Base-by-base conservation (phyloP, 64 coral and sea anemone species). In the Montipora capricornis region DNA sequence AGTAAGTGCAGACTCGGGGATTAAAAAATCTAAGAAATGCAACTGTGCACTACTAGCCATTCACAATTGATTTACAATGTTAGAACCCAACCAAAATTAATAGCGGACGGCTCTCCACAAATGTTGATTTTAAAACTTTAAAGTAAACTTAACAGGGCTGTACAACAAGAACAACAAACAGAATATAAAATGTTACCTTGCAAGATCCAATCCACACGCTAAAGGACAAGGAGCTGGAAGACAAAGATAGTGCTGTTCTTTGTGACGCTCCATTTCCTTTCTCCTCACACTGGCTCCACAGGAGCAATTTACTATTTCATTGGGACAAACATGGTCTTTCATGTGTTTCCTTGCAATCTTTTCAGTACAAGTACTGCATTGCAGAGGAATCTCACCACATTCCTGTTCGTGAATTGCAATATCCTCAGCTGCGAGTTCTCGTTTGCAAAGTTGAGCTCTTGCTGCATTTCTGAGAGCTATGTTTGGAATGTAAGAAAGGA, bases 381-480 rank as follows among this genome's bases (percentile, higher is more conserved):
- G 76, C 76, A 78, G 14, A 78, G 76, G 76, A 48, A 78, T 78
- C 14, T 78, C 76, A 49, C 76, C 44, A 78, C 46, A 78, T 16
- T 49, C 76, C 24, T 78, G 44, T 16, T 49, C 14, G 76, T 78
- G 76, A 11, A 45, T 46, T 78, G 1, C 8, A 15, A 78, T 13
- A 49, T 44, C 76, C 76, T 78, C 60, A 14, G 60, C 60, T 14
- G 12, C 60, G 2, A 62, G 60, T 12, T 62, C 0, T 12, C 60
- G 60, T 62, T 78, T 48, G 76, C 76, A 78, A 14, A 24, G 5
- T 13, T 10, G 29, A 44, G 24, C 1, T 48, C 44, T 78, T 78
- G 76, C 76, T 47, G 76, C 44, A 48, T 13, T 78, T 78, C 76
- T 78, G 44, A 78, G 76, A 78, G 76, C 76, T 46, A 78, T 78